These are phyloP conservation scores for Peucedramus taeniatus DNA, from an alignment of 2,113 vertebrate genomes.

Conservation along the genomic window DNA sequence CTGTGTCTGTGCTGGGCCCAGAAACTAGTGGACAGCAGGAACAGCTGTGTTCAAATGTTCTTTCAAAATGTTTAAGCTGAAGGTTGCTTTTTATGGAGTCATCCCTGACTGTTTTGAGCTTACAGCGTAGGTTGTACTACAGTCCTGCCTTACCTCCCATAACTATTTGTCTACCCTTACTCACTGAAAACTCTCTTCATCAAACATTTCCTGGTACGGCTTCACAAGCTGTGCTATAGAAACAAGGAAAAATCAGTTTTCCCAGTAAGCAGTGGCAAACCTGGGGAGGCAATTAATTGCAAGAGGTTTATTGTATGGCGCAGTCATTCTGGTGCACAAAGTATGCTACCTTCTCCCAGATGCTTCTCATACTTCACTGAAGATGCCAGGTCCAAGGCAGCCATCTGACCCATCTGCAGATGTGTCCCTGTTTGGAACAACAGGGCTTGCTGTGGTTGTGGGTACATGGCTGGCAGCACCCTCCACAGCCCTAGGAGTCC, in stretches of 20 bases:
- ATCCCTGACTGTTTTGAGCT: not conserved
- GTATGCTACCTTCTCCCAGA: not conserved
- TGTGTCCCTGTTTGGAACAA: not conserved
- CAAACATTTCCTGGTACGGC: rapidly evolving
- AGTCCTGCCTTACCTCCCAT: not conserved
- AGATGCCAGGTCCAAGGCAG: not conserved
- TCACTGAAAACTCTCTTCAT: not conserved
- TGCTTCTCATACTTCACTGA: not conserved
- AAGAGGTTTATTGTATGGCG: not conserved
- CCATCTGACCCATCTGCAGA: not conserved
- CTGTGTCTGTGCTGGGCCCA: not conserved
- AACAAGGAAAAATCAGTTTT: not conserved
- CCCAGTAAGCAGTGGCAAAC: not conserved
- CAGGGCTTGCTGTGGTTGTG: rapidly evolving
- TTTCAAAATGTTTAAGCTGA: not conserved
- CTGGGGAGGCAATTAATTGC: not conserved
- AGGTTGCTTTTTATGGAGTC: not conserved
- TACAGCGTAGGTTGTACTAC: not conserved
- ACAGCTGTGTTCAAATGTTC: not conserved
- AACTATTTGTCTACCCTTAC: not conserved
- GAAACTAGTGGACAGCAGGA: not conserved
- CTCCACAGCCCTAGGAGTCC: not conserved
- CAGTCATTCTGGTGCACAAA: not conserved
- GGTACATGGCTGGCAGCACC: not conserved
- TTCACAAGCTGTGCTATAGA: not conserved